These are phyloP conservation scores for Mythimna albipuncta DNA, from an alignment of 2,888 invertebrate genomes.

Conservation along the genomic window DNA sequence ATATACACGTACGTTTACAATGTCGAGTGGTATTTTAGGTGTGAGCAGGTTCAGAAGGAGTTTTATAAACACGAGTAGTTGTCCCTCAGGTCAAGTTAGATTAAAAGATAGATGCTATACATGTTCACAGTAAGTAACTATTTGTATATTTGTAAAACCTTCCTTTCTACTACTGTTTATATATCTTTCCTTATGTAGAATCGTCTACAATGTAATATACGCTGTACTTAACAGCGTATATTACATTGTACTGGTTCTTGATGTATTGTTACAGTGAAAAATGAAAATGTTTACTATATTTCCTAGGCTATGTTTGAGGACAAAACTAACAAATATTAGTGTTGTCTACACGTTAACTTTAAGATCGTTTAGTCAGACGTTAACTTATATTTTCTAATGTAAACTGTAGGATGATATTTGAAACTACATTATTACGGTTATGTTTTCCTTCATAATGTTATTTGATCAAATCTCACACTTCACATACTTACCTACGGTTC, in stretches of 20 bases:
- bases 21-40: not conserved
- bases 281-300: too few relatives aligned
- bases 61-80: slow-evolving; percentile 30
- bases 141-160: not conserved
- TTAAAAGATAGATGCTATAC: slow-evolving; percentile 24
- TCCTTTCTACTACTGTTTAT: not conserved
- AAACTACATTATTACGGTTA: not conserved
- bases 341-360: too few relatives aligned
- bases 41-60: slow-evolving; percentile 25
- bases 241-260: not conserved
- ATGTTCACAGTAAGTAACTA: slow-evolving; percentile 47
- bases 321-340: too few relatives aligned
- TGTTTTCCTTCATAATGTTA: not conserved
- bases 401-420: not conserved
- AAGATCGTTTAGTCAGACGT: too few relatives aligned
- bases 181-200: too few relatives aligned
- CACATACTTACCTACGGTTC: not conserved
- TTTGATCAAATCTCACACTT: not conserved
- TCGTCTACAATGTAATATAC: too few relatives aligned
- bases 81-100: slow-evolving; percentile 16
- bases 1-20: not conserved
- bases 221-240: too few relatives aligned
- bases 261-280: not conserved
- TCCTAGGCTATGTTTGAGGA: too few relatives aligned
- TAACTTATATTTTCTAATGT: not conserved